Conservation (phyloP, 2,888 invertebrate genomes). For the Mayetiola destructor region DNA sequence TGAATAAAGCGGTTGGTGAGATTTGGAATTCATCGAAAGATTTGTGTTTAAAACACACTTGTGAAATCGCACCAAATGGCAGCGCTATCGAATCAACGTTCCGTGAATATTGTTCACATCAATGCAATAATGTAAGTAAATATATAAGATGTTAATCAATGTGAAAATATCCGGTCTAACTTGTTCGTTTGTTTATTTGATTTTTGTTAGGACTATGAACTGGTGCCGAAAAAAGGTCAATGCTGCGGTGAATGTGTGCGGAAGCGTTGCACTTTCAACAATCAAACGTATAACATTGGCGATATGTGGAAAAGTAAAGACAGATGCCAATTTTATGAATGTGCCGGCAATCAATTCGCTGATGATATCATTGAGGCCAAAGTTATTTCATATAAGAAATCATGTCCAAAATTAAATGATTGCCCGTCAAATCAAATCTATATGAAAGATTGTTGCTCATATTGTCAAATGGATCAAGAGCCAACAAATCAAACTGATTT, state of each 20-base stretch:
- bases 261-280: conserved; percentile 29
- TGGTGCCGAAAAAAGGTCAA: conserved; percentile 24
- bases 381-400: conserved; percentile 29
- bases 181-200: background rate
- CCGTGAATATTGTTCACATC: conserved; percentile 26
- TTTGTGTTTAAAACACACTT: conserved; percentile 27
- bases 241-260: conserved; percentile 33
- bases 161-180: background rate
- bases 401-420: conserved; percentile 26
- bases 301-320: conserved; percentile 31
- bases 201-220: conserved; percentile 27
- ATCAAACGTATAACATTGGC: conserved; percentile 27
- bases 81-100: conserved; percentile 21
- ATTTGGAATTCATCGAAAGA: conserved; percentile 27
- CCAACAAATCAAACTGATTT: background rate
- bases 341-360: conserved; percentile 18
- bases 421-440: conserved; percentile 26
- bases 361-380: conserved; percentile 22
- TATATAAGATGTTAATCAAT: background rate
- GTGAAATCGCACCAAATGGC: conserved; percentile 24
- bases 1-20: conserved; percentile 26
- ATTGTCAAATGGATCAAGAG: conserved; percentile 21
- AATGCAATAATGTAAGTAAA: conserved; percentile 29
- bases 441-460: conserved; percentile 28
- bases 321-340: conserved; percentile 31